phyloP scores from a whole-genome alignment of 2,113 vertebrate genomes.

The Zosterops borbonicus region DNA sequence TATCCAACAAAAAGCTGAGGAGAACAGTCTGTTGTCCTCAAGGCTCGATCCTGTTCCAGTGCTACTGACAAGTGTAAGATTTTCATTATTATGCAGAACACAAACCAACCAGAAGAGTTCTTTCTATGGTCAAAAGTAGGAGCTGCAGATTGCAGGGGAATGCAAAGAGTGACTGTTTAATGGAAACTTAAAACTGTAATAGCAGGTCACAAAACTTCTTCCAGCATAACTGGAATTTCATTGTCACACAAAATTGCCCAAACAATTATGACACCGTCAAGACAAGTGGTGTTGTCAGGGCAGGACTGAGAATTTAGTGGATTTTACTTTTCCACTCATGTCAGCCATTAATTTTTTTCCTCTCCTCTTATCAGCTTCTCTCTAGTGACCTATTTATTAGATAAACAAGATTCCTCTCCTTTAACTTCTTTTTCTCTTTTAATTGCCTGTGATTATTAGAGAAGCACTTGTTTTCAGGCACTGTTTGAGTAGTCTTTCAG shows the following conservation, averaged over 20 bases:
- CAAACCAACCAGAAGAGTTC: not conserved
- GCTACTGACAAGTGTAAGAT: not conserved
- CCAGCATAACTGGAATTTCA: not conserved
- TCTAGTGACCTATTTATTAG: conserved; percentile 2
- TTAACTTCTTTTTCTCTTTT: not conserved
- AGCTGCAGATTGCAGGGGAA: not conserved
- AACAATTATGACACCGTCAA: not conserved
- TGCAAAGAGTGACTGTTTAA: not conserved
- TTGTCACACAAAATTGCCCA: not conserved
- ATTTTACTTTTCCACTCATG: not conserved
- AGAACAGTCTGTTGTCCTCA: not conserved
- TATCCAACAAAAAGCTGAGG: not conserved
- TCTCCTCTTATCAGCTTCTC: not conserved
- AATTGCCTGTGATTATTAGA: not conserved
- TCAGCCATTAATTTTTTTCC: not conserved
- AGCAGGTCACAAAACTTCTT: not conserved
- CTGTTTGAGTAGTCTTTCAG: not conserved
- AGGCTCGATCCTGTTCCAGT: not conserved
- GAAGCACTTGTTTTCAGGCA: not conserved
- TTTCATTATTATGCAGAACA: not conserved
- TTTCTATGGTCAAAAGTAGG: not conserved
- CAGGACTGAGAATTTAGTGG: not conserved
- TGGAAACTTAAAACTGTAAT: not conserved
- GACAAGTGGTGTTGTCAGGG: not conserved
- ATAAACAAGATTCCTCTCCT: not conserved